Conservation (phyloP, 2,797 vertebrate genomes). For the Crypturellus tataupa region DNA sequence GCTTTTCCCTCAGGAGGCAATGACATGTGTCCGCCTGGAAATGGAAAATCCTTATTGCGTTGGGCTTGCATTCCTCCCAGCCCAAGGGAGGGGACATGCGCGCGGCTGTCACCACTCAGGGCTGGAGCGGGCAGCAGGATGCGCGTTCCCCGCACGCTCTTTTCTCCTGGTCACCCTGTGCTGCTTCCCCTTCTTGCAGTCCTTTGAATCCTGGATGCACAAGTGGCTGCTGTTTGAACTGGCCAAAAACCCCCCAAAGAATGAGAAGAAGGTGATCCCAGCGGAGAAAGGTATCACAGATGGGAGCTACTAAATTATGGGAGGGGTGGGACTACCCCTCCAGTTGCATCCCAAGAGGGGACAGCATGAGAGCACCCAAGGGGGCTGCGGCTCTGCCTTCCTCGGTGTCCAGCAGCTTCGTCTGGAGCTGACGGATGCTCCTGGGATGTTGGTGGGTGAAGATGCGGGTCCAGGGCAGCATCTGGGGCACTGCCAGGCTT, state of each 20-base stretch:
- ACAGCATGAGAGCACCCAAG: neutral
- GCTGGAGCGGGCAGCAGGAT: neutral
- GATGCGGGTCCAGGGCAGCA: no score
- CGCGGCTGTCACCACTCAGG: neutral
- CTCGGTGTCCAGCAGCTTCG: accelerated
- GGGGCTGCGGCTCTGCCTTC: neutral
- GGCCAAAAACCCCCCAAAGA: constrained; percentile 79
- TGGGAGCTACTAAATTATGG: neutral
- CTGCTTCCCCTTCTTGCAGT: constrained; percentile 69
- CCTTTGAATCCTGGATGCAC: constrained; percentile 88
- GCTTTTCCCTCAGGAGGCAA: neutral
- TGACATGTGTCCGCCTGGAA: neutral
- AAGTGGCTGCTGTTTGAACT: constrained; percentile 91
- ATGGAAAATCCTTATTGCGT: neutral
- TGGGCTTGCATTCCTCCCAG: neutral
- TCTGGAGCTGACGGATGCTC: neutral
- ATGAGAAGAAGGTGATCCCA: constrained; percentile 19
- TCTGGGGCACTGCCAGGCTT: no score
- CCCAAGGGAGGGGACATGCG: neutral
- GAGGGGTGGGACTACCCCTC: neutral
- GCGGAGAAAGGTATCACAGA: constrained; percentile 53
- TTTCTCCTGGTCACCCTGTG: accelerated
- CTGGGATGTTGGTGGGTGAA: no score
- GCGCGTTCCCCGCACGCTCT: accelerated
- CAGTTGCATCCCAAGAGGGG: neutral